Base-by-base conservation (phyloP, 2,797 vertebrate species). In the Paratrypauchen microcephalus region DNA sequence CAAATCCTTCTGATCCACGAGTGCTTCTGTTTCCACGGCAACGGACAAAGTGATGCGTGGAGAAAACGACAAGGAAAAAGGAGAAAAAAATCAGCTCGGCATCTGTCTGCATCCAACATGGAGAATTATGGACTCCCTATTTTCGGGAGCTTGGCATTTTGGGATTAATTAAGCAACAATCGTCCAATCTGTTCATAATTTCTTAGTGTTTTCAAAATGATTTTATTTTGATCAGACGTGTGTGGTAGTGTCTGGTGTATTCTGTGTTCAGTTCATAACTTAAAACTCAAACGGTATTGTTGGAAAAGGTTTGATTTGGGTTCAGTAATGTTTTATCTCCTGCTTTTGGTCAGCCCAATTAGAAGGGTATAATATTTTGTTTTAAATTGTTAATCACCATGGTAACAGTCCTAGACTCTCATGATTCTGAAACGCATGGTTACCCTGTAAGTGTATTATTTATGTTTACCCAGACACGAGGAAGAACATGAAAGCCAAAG, bases 21-120 rank as follows among this genome's bases (percentile, higher is more conserved):
- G 62, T 47, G 39, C 62, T 64, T 79, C 65, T 1, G 1, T 64
- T 67, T 24, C 52, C 26, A 55, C 18, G n/a, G 61, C 41, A 64
- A 64, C 62, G 41, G 62, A 45, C 21, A 19, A 28, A 64, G 41
- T 48, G 62, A 48, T 24, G 62, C 24, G 23, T 18, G 21, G 62
- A 48, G 24, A 48, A 16, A 19, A 4, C 19, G 13, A 28, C 39
- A 8, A 64, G 62, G 26, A 45, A 21, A 45, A 23, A 2, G 5
- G 2, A 39, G 18, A 28, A 47, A 64, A 48, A 48, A 26, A 48
- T 47, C 23, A 4, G 18, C 39, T 11, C 23, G 16, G 39, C 41
- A 18, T 48, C 41, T 48, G 39, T 64, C 23, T 5, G 7, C 15
- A 47, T 19, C 41, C 13, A 18, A 64, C 62, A 8, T 13, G 21